Base-by-base conservation (phyloP, 2,113 vertebrate species). In the Neogale vison region DNA sequence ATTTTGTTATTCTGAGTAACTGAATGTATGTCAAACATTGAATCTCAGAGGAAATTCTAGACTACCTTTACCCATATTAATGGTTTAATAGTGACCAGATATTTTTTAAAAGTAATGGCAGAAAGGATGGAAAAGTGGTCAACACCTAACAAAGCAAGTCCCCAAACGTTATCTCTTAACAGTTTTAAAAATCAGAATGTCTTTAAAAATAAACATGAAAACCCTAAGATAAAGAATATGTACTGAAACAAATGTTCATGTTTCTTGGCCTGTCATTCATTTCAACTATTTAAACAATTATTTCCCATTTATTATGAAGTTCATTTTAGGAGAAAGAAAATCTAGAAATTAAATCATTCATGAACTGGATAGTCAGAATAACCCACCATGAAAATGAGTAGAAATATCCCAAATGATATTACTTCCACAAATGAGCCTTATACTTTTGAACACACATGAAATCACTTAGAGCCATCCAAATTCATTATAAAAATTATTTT, bases 161-260 rank as follows among this genome's bases (percentile, higher is more conserved):
- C 29, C 45, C 39, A 96, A 94, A 89, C 26, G 83, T 55, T 36
- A 87, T 29, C 81, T 71, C 20, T 31, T 93, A 88, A 61, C 42
- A 59, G 24, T 67, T 34, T 57, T 84, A 26, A 50, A 34, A 42
- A 83, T 67, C 36, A 69, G 23, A 80, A 6, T 93, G 83, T 50
- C 67, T 83, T 95, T 69, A 96, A 97, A 95, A 95, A 50, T 50
- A 95, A 96, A 81, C 50, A 93, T 59, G 8, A 11, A 14, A 94
- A 74, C 31, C 42, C 23, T 90, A 81, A 94, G 88, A 29, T 65
- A 72, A 95, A 90, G 65, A 87, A 29, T 23, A 42, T 31, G 57
- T 47, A 85, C 6, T 93, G 29, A 61, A 85, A 45, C 12, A 89
- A 89, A 87, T 88, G 45, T 52, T 20, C 18, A 57, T 23, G 45